Base-by-base conservation (phyloP, 2,888 invertebrate genomes). In the Meteorus colon region DNA sequence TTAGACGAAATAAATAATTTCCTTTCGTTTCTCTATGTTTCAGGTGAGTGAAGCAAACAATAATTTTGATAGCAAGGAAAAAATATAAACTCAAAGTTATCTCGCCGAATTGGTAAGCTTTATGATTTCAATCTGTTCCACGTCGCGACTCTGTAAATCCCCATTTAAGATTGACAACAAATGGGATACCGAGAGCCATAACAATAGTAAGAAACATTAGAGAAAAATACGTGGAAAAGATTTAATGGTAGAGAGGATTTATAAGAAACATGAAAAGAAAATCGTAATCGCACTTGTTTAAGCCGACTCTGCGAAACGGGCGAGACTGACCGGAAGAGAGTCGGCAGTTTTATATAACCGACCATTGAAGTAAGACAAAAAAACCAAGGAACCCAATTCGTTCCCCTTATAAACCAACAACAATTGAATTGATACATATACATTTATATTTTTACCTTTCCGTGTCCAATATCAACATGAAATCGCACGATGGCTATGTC, bases 21-120 rank as follows among this genome's bases (percentile, higher is more conserved):
- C 37, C 31, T 75, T 66, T 19, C 75, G 67, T 79, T 77, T 81
- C 19, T 83, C 82, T 86, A 6, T 84, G 84, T 86, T 86, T 75
- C 83, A 86, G 86, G 86, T 86, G 84, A 86, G 86, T 86, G 80
- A 70, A 34, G 59, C 24, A 69, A 55, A 76, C 41, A 29, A 55
- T n/a, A 45, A 4, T 48, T 48, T 48, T n/a, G 4, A 34, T 34
- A 37, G 16, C 16, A 5, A 34, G 5, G 8, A 55, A 55, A 14
- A 55, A 29, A 34, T 34, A 59, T 27, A 14, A n/a, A 41, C 37
- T 37, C 41, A 63, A 45, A 62, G 24, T 27, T 74, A 65, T 67
- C 66, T 51, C 19, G 70, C 31, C 55, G 55, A 37, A 77, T 72
- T 67, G 78, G 81, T 81, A 74, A 80, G 77, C 77, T 41, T 37